Evolutionary conservation across 2,113 vertebrate genomes (phyloP).

Genomic region (Tragulus kanchil): DNA sequence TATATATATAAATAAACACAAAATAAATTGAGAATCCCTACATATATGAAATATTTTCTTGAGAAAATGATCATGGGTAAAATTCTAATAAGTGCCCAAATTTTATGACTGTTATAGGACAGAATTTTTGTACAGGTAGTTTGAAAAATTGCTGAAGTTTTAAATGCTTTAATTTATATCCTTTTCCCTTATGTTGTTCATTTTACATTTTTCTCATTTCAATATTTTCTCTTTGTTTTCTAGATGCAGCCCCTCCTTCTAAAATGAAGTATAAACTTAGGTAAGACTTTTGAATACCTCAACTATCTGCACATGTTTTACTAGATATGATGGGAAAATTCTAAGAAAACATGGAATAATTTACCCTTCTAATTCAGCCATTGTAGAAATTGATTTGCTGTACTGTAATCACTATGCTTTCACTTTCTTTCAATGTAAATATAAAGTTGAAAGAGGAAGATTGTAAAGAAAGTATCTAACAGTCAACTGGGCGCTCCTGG

Average conservation of each 20-base stretch:
- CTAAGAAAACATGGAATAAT: slow-evolving; percentile 65
- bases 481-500: slow-evolving; percentile 58
- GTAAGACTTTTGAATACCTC: slow-evolving; percentile 34
- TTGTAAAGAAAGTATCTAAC: not conserved
- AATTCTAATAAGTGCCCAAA: not conserved
- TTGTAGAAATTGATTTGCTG: slow-evolving; percentile 69
- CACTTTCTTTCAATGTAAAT: slow-evolving; percentile 58
- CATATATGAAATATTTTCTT: not conserved
- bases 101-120: not conserved
- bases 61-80: not conserved
- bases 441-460: slow-evolving; percentile 55
- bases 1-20: not conserved
- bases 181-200: not conserved
- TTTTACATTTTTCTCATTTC: not conserved
- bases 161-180: not conserved
- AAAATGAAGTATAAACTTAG: slow-evolving; percentile 32
- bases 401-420: slow-evolving; percentile 66
- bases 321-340: slow-evolving; percentile 45
- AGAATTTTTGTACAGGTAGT: not conserved
- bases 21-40: not conserved
- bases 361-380: slow-evolving; percentile 65
- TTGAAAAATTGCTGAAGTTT: not conserved
- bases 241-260: not conserved
- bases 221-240: slow-evolving; percentile 51
- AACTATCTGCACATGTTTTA: slow-evolving; percentile 41